Percentiles rank a stretch among this genome's conserved stretches.
Evolutionary conservation across 2,113 vertebrate species (phyloP).

Genomic region (Megaceryle torquata): DNA sequence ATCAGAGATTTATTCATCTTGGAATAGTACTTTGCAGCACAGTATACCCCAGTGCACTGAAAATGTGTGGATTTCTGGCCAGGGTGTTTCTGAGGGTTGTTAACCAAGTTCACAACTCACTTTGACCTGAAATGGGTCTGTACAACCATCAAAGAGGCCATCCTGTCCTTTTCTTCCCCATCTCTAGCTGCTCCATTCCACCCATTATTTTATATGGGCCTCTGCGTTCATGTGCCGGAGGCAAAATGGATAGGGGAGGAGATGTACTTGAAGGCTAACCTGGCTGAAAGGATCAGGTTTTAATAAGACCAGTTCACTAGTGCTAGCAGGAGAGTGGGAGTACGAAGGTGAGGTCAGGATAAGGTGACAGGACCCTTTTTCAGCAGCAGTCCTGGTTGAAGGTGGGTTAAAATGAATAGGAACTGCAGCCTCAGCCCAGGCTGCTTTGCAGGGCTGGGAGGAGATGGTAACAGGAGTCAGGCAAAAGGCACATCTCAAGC

Average conservation of each 20-base stretch:
- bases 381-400: neutral
- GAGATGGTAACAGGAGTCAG: neutral
- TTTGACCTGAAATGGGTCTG: neutral
- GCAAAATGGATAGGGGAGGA: rapidly evolving
- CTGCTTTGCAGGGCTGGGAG: neutral
- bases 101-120: neutral
- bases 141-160: neutral
- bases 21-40: neutral
- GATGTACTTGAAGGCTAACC: neutral
- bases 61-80: neutral
- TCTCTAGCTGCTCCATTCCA: neutral
- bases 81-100: neutral
- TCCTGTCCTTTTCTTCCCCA: neutral
- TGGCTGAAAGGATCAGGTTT: neutral
- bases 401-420: neutral
- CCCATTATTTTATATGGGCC: neutral
- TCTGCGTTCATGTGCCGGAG: neutral
- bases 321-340: neutral
- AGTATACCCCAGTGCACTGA: neutral
- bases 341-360: neutral
- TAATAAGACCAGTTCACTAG: neutral
- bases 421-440: neutral
- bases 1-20: neutral
- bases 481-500: neutral
- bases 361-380: neutral